phyloP scores from a whole-genome alignment of 2,888 invertebrate species.

The Hypomecis punctinalis region DNA sequence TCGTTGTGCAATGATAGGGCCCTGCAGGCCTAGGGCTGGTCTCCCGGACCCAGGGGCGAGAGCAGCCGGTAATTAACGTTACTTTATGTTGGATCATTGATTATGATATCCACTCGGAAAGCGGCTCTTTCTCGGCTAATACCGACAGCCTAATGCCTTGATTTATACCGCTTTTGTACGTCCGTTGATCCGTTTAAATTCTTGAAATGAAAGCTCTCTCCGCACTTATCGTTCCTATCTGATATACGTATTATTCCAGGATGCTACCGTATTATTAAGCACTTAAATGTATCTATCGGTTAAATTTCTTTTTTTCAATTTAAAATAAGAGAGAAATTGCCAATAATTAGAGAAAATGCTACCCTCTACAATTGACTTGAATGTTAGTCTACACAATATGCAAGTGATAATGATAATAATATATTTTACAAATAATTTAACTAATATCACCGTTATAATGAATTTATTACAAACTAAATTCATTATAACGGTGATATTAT shows the following conservation, averaged over 20 bases:
- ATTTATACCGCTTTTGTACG: slow-evolving; percentile 61
- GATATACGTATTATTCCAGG: neutral
- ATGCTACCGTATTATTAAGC: neutral
- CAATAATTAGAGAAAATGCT: too few species aligned
- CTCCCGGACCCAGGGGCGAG: slow-evolving; percentile 58
- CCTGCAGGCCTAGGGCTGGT: slow-evolving; percentile 52
- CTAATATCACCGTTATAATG: too few species aligned
- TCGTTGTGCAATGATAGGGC: slow-evolving; percentile 64
- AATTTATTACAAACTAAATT: too few species aligned
- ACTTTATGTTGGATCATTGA: slow-evolving; percentile 56
- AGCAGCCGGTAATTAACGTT: slow-evolving; percentile 55
- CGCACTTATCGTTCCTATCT: slow-evolving; percentile 12
- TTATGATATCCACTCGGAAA: slow-evolving; percentile 60
- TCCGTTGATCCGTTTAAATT: slow-evolving; percentile 57
- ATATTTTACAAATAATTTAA: too few species aligned
- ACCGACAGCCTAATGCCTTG: slow-evolving; percentile 65
- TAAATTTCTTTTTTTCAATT: too few species aligned
- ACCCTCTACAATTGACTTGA: too few species aligned
- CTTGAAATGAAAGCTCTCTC: slow-evolving; percentile 38
- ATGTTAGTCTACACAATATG: too few species aligned
- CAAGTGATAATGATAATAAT: too few species aligned
- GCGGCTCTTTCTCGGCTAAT: slow-evolving; percentile 57
- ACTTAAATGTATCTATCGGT: neutral
- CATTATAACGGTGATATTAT: too few species aligned
- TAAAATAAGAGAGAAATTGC: too few species aligned